Conservation (phyloP, 2,797 vertebrate genomes). For the Mionectes olivaceus region DNA sequence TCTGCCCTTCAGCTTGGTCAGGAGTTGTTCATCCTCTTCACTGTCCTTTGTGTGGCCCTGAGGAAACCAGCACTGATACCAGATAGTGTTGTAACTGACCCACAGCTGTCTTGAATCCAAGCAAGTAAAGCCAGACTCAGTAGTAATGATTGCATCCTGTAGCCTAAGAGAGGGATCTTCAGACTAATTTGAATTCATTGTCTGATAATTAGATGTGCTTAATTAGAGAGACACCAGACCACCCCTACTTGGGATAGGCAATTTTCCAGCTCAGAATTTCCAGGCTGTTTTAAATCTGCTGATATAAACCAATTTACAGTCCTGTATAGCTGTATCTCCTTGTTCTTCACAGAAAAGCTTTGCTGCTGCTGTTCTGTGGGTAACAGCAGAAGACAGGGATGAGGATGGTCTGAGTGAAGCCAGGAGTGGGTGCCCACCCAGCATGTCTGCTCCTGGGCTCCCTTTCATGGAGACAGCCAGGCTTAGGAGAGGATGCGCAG, state of each 20-base stretch:
- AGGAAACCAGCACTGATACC: not conserved
- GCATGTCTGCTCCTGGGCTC: not conserved
- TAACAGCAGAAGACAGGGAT: not conserved
- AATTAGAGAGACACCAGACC: not conserved
- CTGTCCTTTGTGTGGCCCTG: not conserved
- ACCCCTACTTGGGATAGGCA: not conserved
- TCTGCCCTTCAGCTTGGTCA: not conserved
- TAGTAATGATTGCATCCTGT: not conserved
- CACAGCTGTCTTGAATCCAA: not conserved
- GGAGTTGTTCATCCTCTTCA: not conserved
- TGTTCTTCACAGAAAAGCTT: not conserved
- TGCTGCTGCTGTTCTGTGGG: not conserved
- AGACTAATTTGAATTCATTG: not conserved
- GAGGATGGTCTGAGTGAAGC: not conserved
- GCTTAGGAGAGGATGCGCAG: not conserved
- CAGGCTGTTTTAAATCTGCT: not conserved
- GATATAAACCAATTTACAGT: not conserved
- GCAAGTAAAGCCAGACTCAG: not conserved
- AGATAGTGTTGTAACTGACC: not conserved
- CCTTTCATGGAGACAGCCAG: not conserved
- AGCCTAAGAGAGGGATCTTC: not conserved
- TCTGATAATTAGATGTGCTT: not conserved
- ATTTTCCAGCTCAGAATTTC: not conserved
- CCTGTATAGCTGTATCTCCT: not conserved
- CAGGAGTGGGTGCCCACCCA: not conserved